phyloP scores from a whole-genome alignment of 1,140 invertebrate genomes.

The Apis laboriosa region DNA sequence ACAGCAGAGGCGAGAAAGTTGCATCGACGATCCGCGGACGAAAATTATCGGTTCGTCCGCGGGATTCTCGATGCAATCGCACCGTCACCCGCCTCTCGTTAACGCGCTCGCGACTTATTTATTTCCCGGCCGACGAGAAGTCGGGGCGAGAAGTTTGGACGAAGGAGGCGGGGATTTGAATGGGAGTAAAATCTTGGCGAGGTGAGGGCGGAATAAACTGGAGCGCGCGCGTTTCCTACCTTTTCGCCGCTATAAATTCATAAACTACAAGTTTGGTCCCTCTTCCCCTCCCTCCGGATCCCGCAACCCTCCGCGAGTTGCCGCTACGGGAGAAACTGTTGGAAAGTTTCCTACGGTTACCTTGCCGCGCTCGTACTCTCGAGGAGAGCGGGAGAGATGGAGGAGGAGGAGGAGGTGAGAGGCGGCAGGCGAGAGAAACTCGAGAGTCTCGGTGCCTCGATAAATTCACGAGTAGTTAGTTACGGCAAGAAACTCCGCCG shows the following conservation, averaged over 20 bases:
- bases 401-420: constrained; percentile 4
- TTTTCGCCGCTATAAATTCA: constrained; percentile 80
- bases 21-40: constrained; percentile 19
- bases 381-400: constrained; percentile 22
- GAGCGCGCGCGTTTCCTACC: constrained; percentile 72
- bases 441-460: constrained; percentile 72
- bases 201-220: constrained; percentile 75
- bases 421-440: constrained; percentile 72
- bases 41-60: constrained; percentile 39
- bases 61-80: constrained; percentile 36
- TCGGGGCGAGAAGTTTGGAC: constrained; percentile 23
- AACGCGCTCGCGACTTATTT: constrained; percentile 56
- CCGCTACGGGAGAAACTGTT: constrained; percentile 58
- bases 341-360: constrained; percentile 75
- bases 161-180: constrained; percentile 66
- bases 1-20: too few relatives aligned
- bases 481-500: constrained; percentile 76
- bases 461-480: constrained; percentile 80
- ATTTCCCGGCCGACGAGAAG: constrained; percentile 52
- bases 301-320: constrained; percentile 37
- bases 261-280: constrained; percentile 78
- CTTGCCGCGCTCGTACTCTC: constrained; percentile 51
- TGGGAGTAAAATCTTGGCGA: constrained; percentile 71
- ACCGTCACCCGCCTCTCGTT: constrained; percentile 20
- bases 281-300: constrained; percentile 19